These are phyloP conservation scores for Anguilla pacifica DNA, from an alignment of 2,797 vertebrate species.

Conservation along the genomic window DNA sequence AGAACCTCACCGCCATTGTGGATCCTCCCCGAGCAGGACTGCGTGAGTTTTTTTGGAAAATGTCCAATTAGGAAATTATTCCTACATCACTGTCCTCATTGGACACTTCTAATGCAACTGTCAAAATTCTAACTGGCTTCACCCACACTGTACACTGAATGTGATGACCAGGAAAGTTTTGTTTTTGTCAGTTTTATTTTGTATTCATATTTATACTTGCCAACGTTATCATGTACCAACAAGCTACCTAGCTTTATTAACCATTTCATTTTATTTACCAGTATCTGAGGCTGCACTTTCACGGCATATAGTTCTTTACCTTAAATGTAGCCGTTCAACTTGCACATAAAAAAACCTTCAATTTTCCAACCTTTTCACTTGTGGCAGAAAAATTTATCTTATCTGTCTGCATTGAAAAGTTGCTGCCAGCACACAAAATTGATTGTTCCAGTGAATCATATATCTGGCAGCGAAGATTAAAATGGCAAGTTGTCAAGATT, in stretches of 20 bases:
- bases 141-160: neutral
- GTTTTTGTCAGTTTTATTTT: neutral
- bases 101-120: neutral
- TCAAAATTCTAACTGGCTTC: neutral
- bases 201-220: neutral
- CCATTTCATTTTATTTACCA: neutral
- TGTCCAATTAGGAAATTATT: neutral
- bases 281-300: neutral
- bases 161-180: neutral
- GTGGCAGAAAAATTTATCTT: neutral
- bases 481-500: neutral
- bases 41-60: constrained; percentile 74
- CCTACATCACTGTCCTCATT: neutral
- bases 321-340: neutral
- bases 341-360: neutral
- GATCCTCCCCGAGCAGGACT: constrained; percentile 94
- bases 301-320: neutral
- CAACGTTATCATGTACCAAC: too few species aligned
- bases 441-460: neutral
- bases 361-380: neutral
- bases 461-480: neutral
- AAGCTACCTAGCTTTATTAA: too few species aligned
- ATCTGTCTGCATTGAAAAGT: neutral
- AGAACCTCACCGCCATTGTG: constrained; percentile 83
- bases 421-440: neutral